These are phyloP conservation scores for Helicorthomorpha holstii DNA, from an alignment of 1,140 invertebrate genomes.

Conservation along the genomic window DNA sequence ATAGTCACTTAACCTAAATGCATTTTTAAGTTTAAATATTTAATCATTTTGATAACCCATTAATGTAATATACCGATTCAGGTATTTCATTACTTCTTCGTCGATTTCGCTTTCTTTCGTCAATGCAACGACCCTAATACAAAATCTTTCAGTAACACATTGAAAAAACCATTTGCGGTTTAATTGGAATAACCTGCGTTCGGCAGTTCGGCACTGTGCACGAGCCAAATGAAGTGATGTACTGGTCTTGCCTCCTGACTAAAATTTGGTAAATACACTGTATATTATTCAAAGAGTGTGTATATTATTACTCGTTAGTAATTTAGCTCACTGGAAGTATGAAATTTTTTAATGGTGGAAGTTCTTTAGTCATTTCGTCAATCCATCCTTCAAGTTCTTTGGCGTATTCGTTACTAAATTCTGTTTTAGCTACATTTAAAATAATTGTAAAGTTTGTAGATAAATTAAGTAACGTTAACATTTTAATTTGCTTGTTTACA, in stretches of 20 bases:
- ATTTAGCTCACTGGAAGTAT: neutral
- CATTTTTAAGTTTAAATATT: neutral
- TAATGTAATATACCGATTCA: neutral
- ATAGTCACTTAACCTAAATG: neutral
- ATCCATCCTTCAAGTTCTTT: neutral
- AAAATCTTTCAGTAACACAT: neutral
- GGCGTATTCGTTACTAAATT: neutral
- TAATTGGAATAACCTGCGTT: neutral
- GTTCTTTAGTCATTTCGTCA: neutral
- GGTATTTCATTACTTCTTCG: neutral
- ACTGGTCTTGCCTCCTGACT: neutral
- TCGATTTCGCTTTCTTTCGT: neutral
- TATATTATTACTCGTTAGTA: neutral
- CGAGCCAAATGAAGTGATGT: neutral
- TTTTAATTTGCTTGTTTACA: neutral
- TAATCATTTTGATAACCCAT: neutral
- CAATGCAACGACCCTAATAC: neutral
- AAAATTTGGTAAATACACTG: neutral
- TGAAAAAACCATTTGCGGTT: neutral
- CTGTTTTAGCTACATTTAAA: neutral
- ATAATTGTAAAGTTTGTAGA: neutral
- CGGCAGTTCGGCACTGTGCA: neutral
- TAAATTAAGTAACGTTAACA: neutral
- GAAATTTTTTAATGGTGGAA: neutral
- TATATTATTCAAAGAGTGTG: neutral